Conservation (phyloP, 2,888 invertebrate species). For the Clivina fossor region DNA sequence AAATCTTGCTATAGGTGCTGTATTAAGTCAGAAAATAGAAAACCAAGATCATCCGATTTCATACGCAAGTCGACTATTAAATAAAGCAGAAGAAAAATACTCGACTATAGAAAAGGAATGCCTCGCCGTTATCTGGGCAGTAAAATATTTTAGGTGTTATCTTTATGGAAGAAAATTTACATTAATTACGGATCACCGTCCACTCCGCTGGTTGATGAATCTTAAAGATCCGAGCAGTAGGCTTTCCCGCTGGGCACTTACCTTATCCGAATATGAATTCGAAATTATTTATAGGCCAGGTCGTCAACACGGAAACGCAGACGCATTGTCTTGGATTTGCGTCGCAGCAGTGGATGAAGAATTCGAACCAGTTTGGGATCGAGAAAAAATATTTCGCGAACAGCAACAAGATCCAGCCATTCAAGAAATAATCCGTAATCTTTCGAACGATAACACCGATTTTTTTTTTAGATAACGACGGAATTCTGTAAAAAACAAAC, state of each 20-base stretch:
- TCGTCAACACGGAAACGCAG: slow-evolving; percentile 5
- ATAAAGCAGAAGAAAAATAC: slow-evolving; percentile 36
- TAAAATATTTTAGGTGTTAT: slow-evolving; percentile 40
- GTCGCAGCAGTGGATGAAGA: not conserved
- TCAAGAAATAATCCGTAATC: too few species aligned
- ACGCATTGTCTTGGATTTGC: slow-evolving; percentile 9
- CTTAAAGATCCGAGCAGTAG: slow-evolving; percentile 37
- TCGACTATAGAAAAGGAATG: slow-evolving; percentile 40
- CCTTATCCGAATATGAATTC: slow-evolving; percentile 16
- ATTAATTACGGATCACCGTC: slow-evolving; percentile 41
- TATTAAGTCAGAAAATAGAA: slow-evolving; percentile 7
- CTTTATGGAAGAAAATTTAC: slow-evolving; percentile 39
- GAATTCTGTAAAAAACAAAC: too few species aligned
- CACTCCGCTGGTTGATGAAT: slow-evolving; percentile 36
- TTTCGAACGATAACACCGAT: too few species aligned
- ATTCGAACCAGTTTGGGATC: slow-evolving; percentile 12
- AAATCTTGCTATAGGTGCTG: slow-evolving; percentile 8
- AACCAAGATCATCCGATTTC: slow-evolving; percentile 33
- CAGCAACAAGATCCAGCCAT: not conserved
- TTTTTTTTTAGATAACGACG: too few species aligned
- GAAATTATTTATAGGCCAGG: slow-evolving; percentile 15
- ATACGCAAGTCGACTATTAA: slow-evolving; percentile 39
- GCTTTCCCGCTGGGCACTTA: slow-evolving; percentile 36
- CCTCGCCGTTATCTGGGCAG: slow-evolving; percentile 38
- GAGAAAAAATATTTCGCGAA: slow-evolving; percentile 4